Conservation (phyloP, 2,888 invertebrate species). For the Dynastes hyllus region DNA sequence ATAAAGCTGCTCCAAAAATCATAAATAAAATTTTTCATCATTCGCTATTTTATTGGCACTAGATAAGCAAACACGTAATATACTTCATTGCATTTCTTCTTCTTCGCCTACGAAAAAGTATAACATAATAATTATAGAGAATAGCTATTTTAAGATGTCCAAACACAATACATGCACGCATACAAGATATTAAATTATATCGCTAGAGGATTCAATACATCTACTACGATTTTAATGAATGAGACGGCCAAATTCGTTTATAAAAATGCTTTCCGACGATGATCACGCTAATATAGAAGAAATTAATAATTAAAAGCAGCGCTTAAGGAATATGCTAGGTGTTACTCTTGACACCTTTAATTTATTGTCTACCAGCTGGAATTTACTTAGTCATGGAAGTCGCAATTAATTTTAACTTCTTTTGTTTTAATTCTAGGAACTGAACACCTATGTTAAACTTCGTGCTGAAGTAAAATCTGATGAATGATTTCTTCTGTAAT, state of each 20-base stretch:
- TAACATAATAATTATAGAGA: no score
- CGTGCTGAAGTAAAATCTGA: background rate
- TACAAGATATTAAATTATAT: background rate
- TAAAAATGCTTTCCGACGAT: constrained; percentile 2
- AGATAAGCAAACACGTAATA: no score
- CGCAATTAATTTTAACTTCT: constrained; percentile 7
- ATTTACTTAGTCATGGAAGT: constrained; percentile 16
- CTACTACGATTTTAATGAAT: background rate
- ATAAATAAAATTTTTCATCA: no score
- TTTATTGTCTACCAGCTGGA: constrained; percentile 15
- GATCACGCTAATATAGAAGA: constrained; percentile 16
- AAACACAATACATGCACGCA: no score
- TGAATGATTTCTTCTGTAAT: background rate
- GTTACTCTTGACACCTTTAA: constrained; percentile 12
- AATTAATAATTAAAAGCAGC: constrained; percentile 12
- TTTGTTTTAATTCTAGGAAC: constrained; percentile 14
- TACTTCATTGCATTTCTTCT: no score
- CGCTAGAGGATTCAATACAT: background rate
- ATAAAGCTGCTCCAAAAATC: no score
- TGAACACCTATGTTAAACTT: background rate
- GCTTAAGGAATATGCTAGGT: constrained; percentile 1
- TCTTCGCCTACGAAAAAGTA: no score
- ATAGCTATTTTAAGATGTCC: no score
- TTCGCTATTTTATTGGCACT: no score
- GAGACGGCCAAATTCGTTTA: background rate